phyloP scores from a whole-genome alignment of 2,797 vertebrate genomes.

The Meriones psammophilus region DNA sequence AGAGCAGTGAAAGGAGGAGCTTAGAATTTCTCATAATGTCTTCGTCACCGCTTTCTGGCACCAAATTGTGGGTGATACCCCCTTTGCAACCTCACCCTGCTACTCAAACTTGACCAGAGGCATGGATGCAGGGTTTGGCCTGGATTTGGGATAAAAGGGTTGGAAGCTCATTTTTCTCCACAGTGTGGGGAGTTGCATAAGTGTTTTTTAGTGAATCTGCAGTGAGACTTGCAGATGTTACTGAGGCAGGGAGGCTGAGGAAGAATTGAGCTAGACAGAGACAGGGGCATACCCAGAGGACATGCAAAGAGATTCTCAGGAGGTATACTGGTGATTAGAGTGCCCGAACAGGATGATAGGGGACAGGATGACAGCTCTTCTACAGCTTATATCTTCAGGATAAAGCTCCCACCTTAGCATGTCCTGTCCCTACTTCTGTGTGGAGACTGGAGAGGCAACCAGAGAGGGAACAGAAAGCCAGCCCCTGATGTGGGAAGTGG shows the following conservation, averaged over 20 bases:
- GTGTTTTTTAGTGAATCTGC: background rate
- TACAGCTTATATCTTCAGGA: background rate
- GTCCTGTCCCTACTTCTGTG: background rate
- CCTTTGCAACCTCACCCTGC: background rate
- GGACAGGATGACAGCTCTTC: background rate
- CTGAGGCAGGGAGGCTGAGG: background rate
- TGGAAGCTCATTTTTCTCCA: background rate
- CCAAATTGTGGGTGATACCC: background rate
- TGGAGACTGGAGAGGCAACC: background rate
- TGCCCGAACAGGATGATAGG: background rate
- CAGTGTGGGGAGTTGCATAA: background rate
- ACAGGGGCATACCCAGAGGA: background rate
- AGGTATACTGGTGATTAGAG: too few species aligned
- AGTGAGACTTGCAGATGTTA: background rate
- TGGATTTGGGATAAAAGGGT: background rate
- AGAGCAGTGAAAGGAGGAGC: background rate
- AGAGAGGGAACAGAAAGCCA: background rate
- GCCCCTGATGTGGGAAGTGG: rapidly evolving
- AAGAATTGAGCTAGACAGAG: background rate
- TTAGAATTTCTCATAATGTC: background rate
- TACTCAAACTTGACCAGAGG: background rate
- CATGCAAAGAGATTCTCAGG: background rate
- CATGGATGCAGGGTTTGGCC: rapidly evolving
- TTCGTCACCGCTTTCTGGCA: background rate
- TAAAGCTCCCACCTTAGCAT: background rate